Base-by-base conservation (phyloP, 2,113 vertebrate species). In the Dromiciops gliroides region DNA sequence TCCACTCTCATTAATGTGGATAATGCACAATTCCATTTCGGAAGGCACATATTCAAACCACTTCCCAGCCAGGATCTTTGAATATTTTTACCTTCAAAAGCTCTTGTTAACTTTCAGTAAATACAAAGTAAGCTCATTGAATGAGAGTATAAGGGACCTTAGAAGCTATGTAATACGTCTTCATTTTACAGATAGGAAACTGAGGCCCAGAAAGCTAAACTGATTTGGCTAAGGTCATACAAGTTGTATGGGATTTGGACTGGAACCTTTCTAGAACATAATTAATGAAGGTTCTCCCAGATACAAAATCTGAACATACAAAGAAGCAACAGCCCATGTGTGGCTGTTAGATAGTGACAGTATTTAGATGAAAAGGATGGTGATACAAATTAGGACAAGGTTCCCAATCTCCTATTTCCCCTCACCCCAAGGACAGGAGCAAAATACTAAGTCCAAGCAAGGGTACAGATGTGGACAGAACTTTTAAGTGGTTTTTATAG, bases 21-120 rank as follows among this genome's bases (percentile, higher is more conserved):
- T 83, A 83, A 83, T 23, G 67, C 16, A 83, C 23, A 48, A 56
- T 51, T 96, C 95, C 90, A 95, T 93, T 53, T 92, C 49, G 94
- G 51, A 94, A 91, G 92, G 92, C 0, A 56, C 48, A 94, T 93
- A 93, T 95, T 96, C 92, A 91, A 51, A 94, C 89, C 31, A 50
- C n/a, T 94, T 48, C 28, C 89, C 92, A 93, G 37, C 19, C 52
- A 92, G 88, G 93, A 93, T 89, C 60, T 44, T 91, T 56, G 10
- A 89, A 50, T 48, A 48, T 89, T 93, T 56, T 24, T 51, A 50
- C 92, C 24, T 83, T 95, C 53, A 92, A 91, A 67, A 19, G 14
- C 31, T 90, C 12, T 37, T 50, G 89, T 37, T 89, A 96, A 91
- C 88, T 93, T 75, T 88, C 94, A 44, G 0, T 47, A n/a, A 93